phyloP scores from a whole-genome alignment of 2,888 invertebrate species.

The Melanargia galathea region DNA sequence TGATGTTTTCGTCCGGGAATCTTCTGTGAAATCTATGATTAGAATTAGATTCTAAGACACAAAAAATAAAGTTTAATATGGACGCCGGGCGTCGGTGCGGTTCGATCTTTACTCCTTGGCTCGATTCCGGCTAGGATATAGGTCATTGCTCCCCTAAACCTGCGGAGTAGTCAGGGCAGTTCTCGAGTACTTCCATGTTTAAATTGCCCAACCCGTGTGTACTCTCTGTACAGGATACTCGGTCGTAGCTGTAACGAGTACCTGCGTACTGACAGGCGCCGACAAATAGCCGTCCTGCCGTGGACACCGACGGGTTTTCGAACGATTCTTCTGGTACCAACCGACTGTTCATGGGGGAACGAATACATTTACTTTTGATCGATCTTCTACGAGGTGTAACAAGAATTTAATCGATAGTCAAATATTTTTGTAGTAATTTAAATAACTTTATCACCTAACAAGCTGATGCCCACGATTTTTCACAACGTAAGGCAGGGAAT shows the following conservation, averaged over 20 bases:
- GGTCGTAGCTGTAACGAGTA: constrained; percentile 49
- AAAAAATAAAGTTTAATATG: constrained; percentile 76
- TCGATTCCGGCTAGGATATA: constrained; percentile 74
- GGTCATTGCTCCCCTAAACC: constrained; percentile 82
- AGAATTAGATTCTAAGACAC: constrained; percentile 74
- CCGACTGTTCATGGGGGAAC: constrained; percentile 39
- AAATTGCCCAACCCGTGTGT: constrained; percentile 79
- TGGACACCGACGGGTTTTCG: constrained; percentile 55
- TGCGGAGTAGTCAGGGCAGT: constrained; percentile 78
- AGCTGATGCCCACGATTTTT: no score
- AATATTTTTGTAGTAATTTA: background rate
- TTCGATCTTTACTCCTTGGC: constrained; percentile 63
- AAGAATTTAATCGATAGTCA: constrained; percentile 20
- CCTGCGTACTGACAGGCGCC: constrained; percentile 50
- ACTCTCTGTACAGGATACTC: constrained; percentile 76
- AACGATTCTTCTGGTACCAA: constrained; percentile 50
- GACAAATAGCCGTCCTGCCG: constrained; percentile 61
- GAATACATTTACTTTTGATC: constrained; percentile 36
- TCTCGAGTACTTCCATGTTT: constrained; percentile 78
- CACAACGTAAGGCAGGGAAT: no score
- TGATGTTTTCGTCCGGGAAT: constrained; percentile 58
- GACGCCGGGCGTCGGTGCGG: constrained; percentile 54
- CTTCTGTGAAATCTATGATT: constrained; percentile 63
- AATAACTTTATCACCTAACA: no score
- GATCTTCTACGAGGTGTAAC: constrained; percentile 21